Percentiles rank a stretch among this genome's conserved stretches.
Conservation (phyloP, 1,140 invertebrate genomes). For the Atta colombica region DNA sequence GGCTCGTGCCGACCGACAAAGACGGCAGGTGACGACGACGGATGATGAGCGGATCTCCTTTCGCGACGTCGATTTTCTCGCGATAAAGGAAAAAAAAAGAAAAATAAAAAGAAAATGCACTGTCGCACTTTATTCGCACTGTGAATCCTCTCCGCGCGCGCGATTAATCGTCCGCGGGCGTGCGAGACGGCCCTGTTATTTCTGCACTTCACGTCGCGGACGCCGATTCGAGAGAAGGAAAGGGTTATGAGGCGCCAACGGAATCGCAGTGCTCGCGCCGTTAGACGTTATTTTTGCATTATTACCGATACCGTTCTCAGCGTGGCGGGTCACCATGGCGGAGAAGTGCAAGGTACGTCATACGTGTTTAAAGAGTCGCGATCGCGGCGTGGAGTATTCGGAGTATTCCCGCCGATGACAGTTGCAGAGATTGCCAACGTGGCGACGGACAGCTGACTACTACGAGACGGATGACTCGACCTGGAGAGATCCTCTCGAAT, state of each 20-base stretch:
- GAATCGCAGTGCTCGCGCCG: slow-evolving; percentile 59
- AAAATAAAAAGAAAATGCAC: background rate
- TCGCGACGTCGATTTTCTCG: background rate
- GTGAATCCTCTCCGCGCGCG: background rate
- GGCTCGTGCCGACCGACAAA: slow-evolving; percentile 6
- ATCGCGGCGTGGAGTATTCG: too few relatives aligned
- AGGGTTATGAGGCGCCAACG: slow-evolving; percentile 80
- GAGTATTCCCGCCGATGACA: too few relatives aligned
- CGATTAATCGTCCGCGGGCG: background rate
- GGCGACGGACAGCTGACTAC: slow-evolving; percentile 48
- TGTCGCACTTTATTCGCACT: background rate
- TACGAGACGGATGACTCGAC: background rate
- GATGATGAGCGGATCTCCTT: background rate
- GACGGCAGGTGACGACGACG: background rate
- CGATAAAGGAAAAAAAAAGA: background rate
- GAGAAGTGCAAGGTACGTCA: slow-evolving; percentile 82
- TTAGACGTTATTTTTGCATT: slow-evolving; percentile 75
- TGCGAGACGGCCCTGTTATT: background rate
- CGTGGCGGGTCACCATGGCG: slow-evolving; percentile 72
- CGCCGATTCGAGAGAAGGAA: slow-evolving; percentile 22
- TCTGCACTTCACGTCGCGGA: background rate
- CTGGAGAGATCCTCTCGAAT: background rate
- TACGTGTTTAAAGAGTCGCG: slow-evolving; percentile 57
- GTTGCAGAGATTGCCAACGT: slow-evolving; percentile 26
- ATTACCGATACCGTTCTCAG: slow-evolving; percentile 66